phyloP scores from a whole-genome alignment of 64 coral and sea anemone species.

The Stichodactyla helianthus region DNA sequence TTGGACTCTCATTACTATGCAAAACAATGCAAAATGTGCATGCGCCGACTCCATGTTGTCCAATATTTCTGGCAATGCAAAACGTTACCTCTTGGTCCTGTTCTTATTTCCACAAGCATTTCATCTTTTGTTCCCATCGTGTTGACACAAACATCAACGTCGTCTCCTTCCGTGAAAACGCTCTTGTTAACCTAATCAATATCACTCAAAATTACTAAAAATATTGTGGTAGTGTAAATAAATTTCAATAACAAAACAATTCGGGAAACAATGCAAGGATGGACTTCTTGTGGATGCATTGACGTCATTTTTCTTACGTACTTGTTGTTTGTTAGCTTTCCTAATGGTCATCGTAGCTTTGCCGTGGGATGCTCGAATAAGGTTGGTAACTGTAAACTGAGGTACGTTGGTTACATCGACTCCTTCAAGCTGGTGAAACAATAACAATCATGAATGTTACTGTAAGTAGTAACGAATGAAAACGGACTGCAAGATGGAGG shows the following conservation, averaged over 20 bases:
- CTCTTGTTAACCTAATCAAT: background rate
- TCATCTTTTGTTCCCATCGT: conserved; percentile 28
- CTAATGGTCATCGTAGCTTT: conserved; percentile 13
- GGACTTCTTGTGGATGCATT: too few relatives aligned
- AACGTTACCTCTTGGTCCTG: conserved; percentile 62
- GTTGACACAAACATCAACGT: conserved; percentile 6
- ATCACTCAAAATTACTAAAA: too few relatives aligned
- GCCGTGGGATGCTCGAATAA: conserved; percentile 33
- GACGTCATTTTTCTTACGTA: background rate
- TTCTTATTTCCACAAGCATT: conserved; percentile 67
- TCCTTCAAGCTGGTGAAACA: conserved; percentile 20
- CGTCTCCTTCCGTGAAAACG: background rate
- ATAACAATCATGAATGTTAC: background rate
- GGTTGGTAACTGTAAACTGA: conserved; percentile 39
- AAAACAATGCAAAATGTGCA: too few relatives aligned
- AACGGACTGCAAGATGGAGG: too few relatives aligned
- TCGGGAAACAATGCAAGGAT: too few relatives aligned
- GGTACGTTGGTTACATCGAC: conserved; percentile 49
- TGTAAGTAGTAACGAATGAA: background rate
- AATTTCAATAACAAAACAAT: too few relatives aligned
- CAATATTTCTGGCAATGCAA: too few relatives aligned
- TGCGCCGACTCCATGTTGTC: too few relatives aligned
- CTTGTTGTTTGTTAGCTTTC: conserved; percentile 10
- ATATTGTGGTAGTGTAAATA: too few relatives aligned
- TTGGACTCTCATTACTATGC: too few relatives aligned